Percentiles rank a stretch among this genome's conserved stretches.
These are phyloP conservation scores for Euspilapteryx auroguttella DNA, from an alignment of 2,888 invertebrate genomes.

Conservation along the genomic window DNA sequence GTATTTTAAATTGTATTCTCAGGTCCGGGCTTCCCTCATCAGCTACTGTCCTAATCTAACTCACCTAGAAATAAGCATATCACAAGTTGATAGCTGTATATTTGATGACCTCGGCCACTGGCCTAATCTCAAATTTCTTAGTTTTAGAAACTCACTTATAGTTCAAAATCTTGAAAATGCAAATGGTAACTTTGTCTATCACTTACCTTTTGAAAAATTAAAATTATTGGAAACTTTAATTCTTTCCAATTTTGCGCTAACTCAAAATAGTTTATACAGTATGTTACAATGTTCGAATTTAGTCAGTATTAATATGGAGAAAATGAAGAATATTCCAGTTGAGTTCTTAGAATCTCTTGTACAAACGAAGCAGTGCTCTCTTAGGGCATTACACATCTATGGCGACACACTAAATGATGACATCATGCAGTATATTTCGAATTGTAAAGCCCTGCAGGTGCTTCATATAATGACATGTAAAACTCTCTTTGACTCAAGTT, in stretches of 20 bases:
- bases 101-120: constrained; percentile 51
- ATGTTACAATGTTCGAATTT: constrained; percentile 49
- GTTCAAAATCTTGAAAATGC: constrained; percentile 43
- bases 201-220: constrained; percentile 50
- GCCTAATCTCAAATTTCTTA: constrained; percentile 52
- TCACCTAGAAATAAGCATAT: constrained; percentile 57
- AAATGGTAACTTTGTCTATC: constrained; percentile 50
- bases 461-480: constrained; percentile 56
- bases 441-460: constrained; percentile 37
- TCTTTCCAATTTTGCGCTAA: constrained; percentile 51
- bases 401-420: constrained; percentile 55
- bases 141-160: constrained; percentile 54
- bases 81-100: constrained; percentile 55
- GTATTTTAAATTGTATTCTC: constrained; percentile 57
- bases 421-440: constrained; percentile 41
- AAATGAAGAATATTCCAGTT: constrained; percentile 56
- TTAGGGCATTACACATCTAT: constrained; percentile 47
- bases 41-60: constrained; percentile 54
- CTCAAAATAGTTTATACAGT: constrained; percentile 43
- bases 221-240: constrained; percentile 42
- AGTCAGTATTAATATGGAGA: constrained; percentile 54
- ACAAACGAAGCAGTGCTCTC: constrained; percentile 33
- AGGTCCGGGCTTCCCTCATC: constrained; percentile 48
- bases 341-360: constrained; percentile 49
- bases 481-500: constrained; percentile 53